These are phyloP conservation scores for Megaleporinus macrocephalus DNA, from an alignment of 2,113 vertebrate species.

Conservation along the genomic window DNA sequence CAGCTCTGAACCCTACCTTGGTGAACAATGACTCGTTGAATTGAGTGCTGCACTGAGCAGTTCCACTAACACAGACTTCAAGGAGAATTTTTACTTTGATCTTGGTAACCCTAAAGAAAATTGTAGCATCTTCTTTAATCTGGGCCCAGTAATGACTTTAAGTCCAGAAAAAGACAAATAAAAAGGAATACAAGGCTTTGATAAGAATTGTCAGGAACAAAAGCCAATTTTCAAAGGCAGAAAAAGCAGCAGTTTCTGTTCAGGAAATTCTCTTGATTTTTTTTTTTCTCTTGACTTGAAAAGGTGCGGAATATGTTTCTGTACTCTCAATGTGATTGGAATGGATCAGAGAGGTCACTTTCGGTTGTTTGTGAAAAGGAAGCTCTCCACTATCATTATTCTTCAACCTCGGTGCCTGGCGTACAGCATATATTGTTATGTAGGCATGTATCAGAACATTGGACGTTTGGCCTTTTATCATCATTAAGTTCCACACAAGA, in stretches of 20 bases:
- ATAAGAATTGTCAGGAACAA: slow-evolving; percentile 88
- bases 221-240: slow-evolving; percentile 85
- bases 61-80: slow-evolving; percentile 79
- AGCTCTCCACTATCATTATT: slow-evolving; percentile 73
- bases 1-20: slow-evolving; percentile 63
- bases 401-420: slow-evolving; percentile 74
- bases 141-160: slow-evolving; percentile 85
- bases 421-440: slow-evolving; percentile 57
- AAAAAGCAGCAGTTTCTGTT: slow-evolving; percentile 81
- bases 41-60: slow-evolving; percentile 73
- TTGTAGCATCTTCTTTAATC: slow-evolving; percentile 87
- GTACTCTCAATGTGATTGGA: slow-evolving; percentile 79
- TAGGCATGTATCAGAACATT: background rate
- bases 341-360: slow-evolving; percentile 80
- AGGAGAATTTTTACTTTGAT: slow-evolving; percentile 87
- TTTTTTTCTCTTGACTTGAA: slow-evolving; percentile 76
- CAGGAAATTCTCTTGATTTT: slow-evolving; percentile 75
- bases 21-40: slow-evolving; percentile 74
- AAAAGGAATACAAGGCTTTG: slow-evolving; percentile 88
- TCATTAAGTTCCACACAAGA: slow-evolving; percentile 16
- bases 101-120: slow-evolving; percentile 83
- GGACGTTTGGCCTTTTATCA: slow-evolving; percentile 13
- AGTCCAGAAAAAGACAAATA: slow-evolving; percentile 87
- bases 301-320: slow-evolving; percentile 81
- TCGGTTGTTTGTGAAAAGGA: slow-evolving; percentile 75